phyloP scores from a whole-genome alignment of 2,113 vertebrate genomes.

The Cyanoramphus novaezelandiae region DNA sequence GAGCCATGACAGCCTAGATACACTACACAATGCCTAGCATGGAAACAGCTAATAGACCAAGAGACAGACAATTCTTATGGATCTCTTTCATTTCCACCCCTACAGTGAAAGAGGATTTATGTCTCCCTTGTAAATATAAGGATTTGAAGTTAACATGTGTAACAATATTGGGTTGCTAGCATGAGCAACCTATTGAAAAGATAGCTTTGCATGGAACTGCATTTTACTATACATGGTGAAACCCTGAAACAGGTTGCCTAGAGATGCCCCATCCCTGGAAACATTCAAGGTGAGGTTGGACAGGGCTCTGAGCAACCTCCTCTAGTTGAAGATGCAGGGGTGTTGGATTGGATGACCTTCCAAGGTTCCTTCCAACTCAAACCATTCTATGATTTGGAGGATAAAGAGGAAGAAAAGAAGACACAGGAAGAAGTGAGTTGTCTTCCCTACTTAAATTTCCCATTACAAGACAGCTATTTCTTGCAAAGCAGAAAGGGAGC shows the following conservation, averaged over 20 bases:
- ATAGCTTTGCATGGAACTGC: not conserved
- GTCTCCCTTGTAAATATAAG: not conserved
- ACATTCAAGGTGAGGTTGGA: not conserved
- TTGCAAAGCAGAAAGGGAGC: not conserved
- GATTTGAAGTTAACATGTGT: not conserved
- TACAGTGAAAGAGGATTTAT: not conserved
- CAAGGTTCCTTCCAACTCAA: not conserved
- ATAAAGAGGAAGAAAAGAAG: not conserved
- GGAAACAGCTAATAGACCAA: not conserved
- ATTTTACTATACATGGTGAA: not conserved
- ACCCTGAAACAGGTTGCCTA: not conserved
- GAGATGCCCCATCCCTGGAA: not conserved
- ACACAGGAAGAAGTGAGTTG: not conserved
- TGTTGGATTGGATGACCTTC: not conserved
- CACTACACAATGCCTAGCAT: not conserved
- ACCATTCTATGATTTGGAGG: not conserved
- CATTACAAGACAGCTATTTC: not conserved
- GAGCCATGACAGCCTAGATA: not conserved
- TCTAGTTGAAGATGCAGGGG: not conserved
- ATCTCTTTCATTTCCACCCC: not conserved
- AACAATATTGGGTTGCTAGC: not conserved
- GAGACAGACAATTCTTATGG: not conserved
- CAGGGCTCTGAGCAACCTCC: not conserved
- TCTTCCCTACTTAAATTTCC: not conserved
- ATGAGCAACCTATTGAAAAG: not conserved